Conservation (phyloP, 2,113 vertebrate species). For the Oryzias woworae region DNA sequence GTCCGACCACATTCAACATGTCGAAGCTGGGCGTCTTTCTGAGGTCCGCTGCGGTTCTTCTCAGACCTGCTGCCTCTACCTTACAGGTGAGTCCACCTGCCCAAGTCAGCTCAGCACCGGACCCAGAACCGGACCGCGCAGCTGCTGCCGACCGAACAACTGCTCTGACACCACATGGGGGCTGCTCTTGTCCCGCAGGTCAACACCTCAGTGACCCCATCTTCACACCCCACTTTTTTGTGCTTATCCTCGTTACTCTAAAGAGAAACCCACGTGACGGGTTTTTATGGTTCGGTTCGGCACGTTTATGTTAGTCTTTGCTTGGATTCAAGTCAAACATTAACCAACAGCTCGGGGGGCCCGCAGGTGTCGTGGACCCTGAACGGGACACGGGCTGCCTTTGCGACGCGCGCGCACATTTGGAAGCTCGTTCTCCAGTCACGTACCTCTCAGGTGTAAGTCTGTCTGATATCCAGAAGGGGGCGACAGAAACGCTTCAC, state of each 20-base stretch:
- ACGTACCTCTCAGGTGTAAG: conserved; percentile 9
- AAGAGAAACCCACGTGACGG: too few species aligned
- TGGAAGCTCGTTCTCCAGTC: background rate
- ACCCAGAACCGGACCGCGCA: background rate
- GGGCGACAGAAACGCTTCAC: conserved; percentile 12
- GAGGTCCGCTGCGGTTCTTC: conserved; percentile 8
- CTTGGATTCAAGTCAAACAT: conserved; percentile 26
- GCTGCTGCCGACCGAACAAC: background rate
- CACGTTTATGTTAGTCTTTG: conserved; percentile 16
- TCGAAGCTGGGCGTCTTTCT: conserved; percentile 16
- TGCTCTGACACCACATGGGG: background rate
- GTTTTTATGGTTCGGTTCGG: background rate
- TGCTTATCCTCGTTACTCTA: background rate
- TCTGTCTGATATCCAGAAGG: background rate
- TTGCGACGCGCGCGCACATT: background rate
- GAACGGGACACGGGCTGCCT: conserved; percentile 1
- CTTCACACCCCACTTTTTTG: background rate
- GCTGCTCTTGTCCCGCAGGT: background rate
- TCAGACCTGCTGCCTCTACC: conserved; percentile 12
- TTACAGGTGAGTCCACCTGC: conserved; percentile 47
- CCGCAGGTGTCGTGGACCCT: background rate
- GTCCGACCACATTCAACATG: conserved; percentile 19
- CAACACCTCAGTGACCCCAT: too few species aligned
- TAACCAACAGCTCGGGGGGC: conserved; percentile 6
- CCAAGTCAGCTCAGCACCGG: background rate